These are phyloP conservation scores for Sinocyclocheilus maitianheensis DNA, from an alignment of 2,113 vertebrate species.

Conservation along the genomic window DNA sequence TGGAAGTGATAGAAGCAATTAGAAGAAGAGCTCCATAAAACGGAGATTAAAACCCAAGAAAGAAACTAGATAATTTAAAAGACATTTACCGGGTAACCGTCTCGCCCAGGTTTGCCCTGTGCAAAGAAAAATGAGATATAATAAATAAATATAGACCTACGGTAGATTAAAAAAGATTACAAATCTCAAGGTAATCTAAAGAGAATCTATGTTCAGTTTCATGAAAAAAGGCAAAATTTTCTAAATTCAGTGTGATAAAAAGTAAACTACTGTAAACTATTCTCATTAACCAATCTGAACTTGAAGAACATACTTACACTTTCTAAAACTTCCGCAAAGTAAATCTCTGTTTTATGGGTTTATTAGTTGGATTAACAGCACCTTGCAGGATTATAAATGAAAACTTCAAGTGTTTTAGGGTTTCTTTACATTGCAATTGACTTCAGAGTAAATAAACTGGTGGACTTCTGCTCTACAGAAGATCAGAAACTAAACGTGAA, in stretches of 20 bases:
- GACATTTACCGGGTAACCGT: slow-evolving; percentile 97
- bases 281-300: neutral
- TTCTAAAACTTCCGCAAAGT: too few species aligned
- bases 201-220: neutral
- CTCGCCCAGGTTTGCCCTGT: slow-evolving; percentile 95
- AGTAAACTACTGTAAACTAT: neutral
- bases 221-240: neutral
- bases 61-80: slow-evolving; percentile 23
- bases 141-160: slow-evolving; percentile 43
- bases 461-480: neutral
- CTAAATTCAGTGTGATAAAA: neutral
- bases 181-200: neutral
- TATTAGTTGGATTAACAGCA: neutral
- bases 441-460: neutral
- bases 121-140: slow-evolving; percentile 76
- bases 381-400: neutral
- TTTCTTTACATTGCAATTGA: neutral
- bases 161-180: neutral
- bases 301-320: neutral
- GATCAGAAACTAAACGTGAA: neutral
- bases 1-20: neutral
- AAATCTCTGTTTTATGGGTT: neutral
- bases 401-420: neutral
- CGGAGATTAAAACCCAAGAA: slow-evolving; percentile 3
- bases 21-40: neutral